Evolutionary conservation across 2,888 invertebrate species (phyloP).

Genomic region (Troides oblongomaculatus): DNA sequence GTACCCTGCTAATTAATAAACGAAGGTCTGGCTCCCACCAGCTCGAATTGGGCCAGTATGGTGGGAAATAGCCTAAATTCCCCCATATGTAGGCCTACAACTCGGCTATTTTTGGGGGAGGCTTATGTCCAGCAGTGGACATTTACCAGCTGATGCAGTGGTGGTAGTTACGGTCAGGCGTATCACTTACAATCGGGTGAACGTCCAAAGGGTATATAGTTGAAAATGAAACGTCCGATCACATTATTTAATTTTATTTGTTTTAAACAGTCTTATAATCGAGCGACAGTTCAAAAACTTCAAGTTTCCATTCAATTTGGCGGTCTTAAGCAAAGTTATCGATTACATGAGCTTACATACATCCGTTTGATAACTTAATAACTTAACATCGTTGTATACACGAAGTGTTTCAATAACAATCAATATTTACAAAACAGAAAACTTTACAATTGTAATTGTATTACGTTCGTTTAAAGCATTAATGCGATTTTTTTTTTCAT

Average conservation of each 20-base stretch:
- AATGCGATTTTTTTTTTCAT: conserved; percentile 32
- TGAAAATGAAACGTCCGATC: conserved; percentile 31
- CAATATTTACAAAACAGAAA: conserved; percentile 60
- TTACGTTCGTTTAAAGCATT: conserved; percentile 56
- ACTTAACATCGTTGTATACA: conserved; percentile 42
- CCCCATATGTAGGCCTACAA: too few species aligned
- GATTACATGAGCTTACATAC: conserved; percentile 56
- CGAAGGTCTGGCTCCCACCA: too few species aligned
- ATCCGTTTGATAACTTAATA: conserved; percentile 32
- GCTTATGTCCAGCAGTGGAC: too few species aligned
- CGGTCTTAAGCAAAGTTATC: conserved; percentile 69
- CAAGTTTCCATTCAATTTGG: conserved; percentile 71
- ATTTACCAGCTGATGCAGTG: too few species aligned
- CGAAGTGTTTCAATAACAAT: conserved; percentile 50
- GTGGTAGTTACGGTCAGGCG: too few species aligned
- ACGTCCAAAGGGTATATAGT: too few species aligned
- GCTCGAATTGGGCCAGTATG: too few species aligned
- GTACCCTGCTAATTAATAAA: too few species aligned
- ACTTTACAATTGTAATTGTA: conserved; percentile 67
- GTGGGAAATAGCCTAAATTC: too few species aligned
- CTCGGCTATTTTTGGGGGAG: too few species aligned
- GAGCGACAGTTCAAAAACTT: conserved; percentile 58
- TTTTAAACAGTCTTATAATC: conserved; percentile 78
- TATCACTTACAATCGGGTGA: too few species aligned
- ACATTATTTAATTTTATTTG: conserved; percentile 62